These are phyloP conservation scores for Nestor notabilis DNA, from an alignment of 2,113 vertebrate species.

Conservation along the genomic window DNA sequence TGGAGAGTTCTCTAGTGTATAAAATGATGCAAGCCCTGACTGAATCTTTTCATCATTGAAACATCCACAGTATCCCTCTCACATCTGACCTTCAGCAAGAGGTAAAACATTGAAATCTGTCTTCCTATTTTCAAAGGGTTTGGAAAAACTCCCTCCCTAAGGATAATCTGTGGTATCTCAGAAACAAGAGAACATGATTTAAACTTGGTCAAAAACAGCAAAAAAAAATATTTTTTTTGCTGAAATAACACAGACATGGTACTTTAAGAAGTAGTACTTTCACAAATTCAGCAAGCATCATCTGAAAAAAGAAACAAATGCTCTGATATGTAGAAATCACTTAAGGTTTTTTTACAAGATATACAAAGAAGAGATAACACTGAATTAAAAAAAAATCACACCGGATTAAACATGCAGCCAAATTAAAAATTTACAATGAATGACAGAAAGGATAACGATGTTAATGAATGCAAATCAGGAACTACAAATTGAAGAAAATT, in stretches of 20 bases:
- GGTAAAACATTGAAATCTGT: neutral
- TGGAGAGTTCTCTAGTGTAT: accelerated
- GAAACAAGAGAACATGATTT: neutral
- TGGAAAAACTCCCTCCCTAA: neutral
- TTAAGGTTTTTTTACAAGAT: neutral
- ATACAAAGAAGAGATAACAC: neutral
- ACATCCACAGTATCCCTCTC: neutral
- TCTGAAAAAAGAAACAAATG: neutral
- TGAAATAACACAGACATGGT: neutral
- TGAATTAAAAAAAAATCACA: neutral
- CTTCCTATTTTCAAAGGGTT: neutral
- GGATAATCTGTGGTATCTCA: neutral
- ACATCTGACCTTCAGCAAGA: neutral
- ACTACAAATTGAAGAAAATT: neutral
- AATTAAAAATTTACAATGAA: neutral
- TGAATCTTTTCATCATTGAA: neutral
- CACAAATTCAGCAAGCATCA: neutral
- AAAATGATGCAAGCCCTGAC: neutral
- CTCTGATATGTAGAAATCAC: neutral
- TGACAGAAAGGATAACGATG: neutral
- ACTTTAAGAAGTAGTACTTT: neutral
- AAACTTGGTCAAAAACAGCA: neutral
- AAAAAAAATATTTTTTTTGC: neutral
- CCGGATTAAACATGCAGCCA: neutral
- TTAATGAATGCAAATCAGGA: neutral